Evolutionary conservation across 1,140 invertebrate genomes (phyloP).

Genomic region (Calosoma granatense): DNA sequence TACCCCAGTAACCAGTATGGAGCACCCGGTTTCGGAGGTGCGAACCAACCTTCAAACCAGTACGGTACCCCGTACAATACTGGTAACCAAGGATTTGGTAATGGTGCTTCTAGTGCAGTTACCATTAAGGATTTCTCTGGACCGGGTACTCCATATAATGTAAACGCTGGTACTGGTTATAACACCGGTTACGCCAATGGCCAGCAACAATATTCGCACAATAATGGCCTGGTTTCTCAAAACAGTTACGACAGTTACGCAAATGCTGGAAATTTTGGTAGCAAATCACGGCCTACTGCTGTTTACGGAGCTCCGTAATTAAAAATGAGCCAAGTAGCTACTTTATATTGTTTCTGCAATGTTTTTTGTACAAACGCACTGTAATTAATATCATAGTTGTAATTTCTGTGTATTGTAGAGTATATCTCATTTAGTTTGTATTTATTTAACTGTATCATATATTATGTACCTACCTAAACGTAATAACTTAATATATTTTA

Average conservation of each 20-base stretch:
- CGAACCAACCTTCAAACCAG: slow-evolving; percentile 14
- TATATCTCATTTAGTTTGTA: neutral
- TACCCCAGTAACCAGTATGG: slow-evolving; percentile 13
- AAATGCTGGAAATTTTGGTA: slow-evolving; percentile 15
- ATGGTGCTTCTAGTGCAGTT: slow-evolving; percentile 14
- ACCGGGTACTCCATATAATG: neutral
- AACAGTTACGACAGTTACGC: slow-evolving; percentile 15
- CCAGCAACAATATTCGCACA: neutral
- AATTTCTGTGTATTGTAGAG: neutral
- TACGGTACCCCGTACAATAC: slow-evolving; percentile 19
- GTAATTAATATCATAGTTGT: neutral
- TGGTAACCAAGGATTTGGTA: slow-evolving; percentile 16
- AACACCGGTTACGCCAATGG: neutral
- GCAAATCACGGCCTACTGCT: slow-evolving; percentile 12
- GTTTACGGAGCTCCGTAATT: slow-evolving; percentile 19
- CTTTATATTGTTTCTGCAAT: neutral
- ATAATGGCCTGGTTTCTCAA: too few species aligned
- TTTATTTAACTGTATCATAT: neutral
- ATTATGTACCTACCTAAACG: neutral
- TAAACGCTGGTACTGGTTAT: slow-evolving; percentile 1
- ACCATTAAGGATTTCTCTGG: slow-evolving; percentile 16
- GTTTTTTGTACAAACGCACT: slow-evolving; percentile 2
- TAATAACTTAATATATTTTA: neutral
- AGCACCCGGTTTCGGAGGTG: neutral
- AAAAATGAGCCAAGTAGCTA: neutral